Evolutionary conservation across 1,140 invertebrate genomes (phyloP), one percentile per base, ranked within the genome.

Genomic region (Sitodiplosis mosellana): DNA sequence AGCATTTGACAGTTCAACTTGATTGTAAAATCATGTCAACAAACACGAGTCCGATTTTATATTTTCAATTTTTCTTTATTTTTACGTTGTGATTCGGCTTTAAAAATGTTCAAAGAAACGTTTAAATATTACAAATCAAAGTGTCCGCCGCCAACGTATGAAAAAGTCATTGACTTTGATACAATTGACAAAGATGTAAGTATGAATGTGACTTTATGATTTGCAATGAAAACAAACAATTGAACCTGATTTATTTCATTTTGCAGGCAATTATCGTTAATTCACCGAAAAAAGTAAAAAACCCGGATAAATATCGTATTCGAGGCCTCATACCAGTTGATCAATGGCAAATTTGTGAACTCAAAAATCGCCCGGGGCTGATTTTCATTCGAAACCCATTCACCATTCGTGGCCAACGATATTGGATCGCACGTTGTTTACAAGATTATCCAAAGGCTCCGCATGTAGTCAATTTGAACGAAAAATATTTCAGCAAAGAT

Each of bases 381-480:
- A 67, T 89, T 54, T 72, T 87, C 41, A 83, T 94, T 45, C 70
- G 68, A 55, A 90, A 93, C 68, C 86, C 89, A 42, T 93, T 95
- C 64, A 81, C 78, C 27, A 41, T 56, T 18, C 52, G 67, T 42
- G 86, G 83, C 1, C 87, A 91, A 63, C 72, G 76, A 48, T 81
- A 81, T 63, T 94, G 88, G 89, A 80, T 86, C 14, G 65, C 72
- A 42, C 76, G 78, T 65, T 83, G 83, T 66, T 61, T 94, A 17
- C 68, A 73, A 55, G 76, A 84, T 50, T 92, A 83, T 64, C 75
- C 87, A 0, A 70, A 60, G 37, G 74, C 74, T 49, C 83, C 84
- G n/a, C 80, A 87, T 65, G 77, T 77, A 61, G 72, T 76, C 18
- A 92, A 92, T 67, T 68, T 94, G 51, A 38, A 37, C n/a, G 42